Conservation (phyloP, 2,888 invertebrate genomes). For the Cephonodes hylas region DNA sequence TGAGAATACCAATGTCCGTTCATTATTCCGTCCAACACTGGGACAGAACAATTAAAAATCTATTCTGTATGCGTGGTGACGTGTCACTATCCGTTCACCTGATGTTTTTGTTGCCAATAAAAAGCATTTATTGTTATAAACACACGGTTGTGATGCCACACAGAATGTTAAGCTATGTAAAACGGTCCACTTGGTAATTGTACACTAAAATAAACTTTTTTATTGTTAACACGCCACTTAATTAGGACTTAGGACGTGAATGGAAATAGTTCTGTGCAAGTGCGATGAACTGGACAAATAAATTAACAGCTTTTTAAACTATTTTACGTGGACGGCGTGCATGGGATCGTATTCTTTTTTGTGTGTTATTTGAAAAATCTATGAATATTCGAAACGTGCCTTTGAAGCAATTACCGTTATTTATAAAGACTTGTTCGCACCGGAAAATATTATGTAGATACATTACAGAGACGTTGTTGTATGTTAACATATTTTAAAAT, state of each 20-base stretch:
- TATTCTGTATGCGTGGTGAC: slow-evolving; percentile 60
- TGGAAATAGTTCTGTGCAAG: slow-evolving; percentile 25
- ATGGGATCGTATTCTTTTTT: neutral
- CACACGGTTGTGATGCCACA: slow-evolving; percentile 58
- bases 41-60: slow-evolving; percentile 68
- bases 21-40: slow-evolving; percentile 53
- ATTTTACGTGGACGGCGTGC: neutral
- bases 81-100: slow-evolving; percentile 54
- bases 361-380: slow-evolving; percentile 1
- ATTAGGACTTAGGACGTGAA: slow-evolving; percentile 52
- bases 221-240: slow-evolving; percentile 60
- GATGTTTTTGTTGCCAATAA: slow-evolving; percentile 66
- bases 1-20: slow-evolving; percentile 60
- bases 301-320: slow-evolving; percentile 10
- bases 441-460: neutral
- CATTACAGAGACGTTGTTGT: slow-evolving; percentile 3
- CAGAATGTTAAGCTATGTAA: slow-evolving; percentile 50
- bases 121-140: slow-evolving; percentile 62
- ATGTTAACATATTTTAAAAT: too few relatives aligned
- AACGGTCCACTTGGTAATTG: slow-evolving; percentile 51
- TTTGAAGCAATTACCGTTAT: slow-evolving; percentile 8
- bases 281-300: slow-evolving; percentile 16
- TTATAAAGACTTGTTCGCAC: neutral
- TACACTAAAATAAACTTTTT: slow-evolving; percentile 54
- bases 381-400: slow-evolving; percentile 4